phyloP scores from a whole-genome alignment of 2,797 vertebrate species.

The Chrosomus eos region DNA sequence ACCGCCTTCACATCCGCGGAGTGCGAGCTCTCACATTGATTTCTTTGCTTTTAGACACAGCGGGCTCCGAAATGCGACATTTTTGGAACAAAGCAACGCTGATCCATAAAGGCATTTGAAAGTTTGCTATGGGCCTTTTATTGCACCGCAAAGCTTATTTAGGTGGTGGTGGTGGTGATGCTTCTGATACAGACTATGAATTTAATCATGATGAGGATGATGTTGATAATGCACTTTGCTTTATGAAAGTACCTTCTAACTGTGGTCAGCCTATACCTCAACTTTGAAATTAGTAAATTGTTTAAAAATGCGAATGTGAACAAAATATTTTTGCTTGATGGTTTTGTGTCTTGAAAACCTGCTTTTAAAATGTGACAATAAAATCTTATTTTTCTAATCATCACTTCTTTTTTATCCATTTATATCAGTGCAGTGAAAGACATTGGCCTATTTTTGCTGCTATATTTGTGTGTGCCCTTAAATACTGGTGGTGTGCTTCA shows the following conservation, averaged over 20 bases:
- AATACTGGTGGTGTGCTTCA: constrained; percentile 14
- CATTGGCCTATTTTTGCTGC: constrained; percentile 14
- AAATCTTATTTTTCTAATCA: constrained; percentile 90
- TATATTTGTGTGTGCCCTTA: constrained; percentile 22
- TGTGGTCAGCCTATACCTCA: constrained; percentile 62
- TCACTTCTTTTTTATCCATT: constrained; percentile 11
- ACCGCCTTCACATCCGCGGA: constrained; percentile 9
- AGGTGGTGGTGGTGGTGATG: constrained; percentile 56
- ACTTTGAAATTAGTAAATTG: constrained; percentile 75
- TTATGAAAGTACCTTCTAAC: constrained; percentile 65
- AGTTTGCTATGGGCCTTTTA: constrained; percentile 1
- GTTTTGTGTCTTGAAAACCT: constrained; percentile 86
- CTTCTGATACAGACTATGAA: constrained; percentile 54
- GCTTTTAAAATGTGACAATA: constrained; percentile 92
- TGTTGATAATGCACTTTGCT: constrained; percentile 58
- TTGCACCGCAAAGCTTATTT: constrained; percentile 24
- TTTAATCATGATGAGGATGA: constrained; percentile 57
- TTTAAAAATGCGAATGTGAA: constrained; percentile 66
- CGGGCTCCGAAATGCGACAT: constrained; percentile 10
- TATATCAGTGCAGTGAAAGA: background rate
- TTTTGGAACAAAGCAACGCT: constrained; percentile 26
- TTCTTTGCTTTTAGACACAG: constrained; percentile 37
- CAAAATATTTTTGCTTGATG: constrained; percentile 76
- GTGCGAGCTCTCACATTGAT: constrained; percentile 23
- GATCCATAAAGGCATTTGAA: constrained; percentile 18